Percentiles rank a stretch among this genome's conserved stretches.
phyloP scores from a whole-genome alignment of 2,888 invertebrate genomes.

The Folsomia candida region DNA sequence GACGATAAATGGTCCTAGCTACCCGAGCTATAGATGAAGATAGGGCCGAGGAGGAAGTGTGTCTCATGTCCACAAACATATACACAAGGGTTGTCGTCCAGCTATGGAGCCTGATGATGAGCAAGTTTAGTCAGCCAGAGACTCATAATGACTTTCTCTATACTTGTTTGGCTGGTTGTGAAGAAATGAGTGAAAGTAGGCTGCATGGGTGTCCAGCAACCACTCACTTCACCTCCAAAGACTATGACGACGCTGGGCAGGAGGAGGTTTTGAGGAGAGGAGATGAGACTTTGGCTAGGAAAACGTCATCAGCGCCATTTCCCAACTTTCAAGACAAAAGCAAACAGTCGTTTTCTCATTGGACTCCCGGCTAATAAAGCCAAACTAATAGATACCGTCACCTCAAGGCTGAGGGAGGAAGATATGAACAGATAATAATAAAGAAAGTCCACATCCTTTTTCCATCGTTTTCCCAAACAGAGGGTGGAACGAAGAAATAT shows the following conservation, averaged over 20 bases:
- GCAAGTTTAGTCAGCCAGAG: conserved; percentile 22
- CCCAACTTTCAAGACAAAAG: conserved; percentile 39
- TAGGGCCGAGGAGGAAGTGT: no score
- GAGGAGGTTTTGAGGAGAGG: conserved; percentile 24
- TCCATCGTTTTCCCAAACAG: conserved; percentile 27
- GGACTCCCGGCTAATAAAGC: conserved; percentile 41
- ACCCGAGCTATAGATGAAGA: no score
- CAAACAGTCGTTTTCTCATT: conserved; percentile 27
- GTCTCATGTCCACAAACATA: no score
- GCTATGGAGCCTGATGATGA: neutral
- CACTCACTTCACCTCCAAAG: no score
- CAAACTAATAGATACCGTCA: conserved; percentile 48
- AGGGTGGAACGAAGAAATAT: neutral
- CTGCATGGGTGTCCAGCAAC: conserved; percentile 15
- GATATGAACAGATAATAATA: conserved; percentile 34
- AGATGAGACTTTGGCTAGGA: conserved; percentile 22
- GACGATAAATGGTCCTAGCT: no score
- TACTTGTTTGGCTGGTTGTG: conserved; percentile 8
- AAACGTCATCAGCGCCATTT: conserved; percentile 38
- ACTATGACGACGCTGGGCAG: neutral
- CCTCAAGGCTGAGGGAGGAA: conserved; percentile 34
- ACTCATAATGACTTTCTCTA: conserved; percentile 26
- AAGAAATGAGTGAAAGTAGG: conserved; percentile 1
- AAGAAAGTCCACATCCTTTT: conserved; percentile 40
- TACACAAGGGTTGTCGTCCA: no score